phyloP scores from a whole-genome alignment of 2,888 invertebrate species.

The Limnephilus marmoratus region DNA sequence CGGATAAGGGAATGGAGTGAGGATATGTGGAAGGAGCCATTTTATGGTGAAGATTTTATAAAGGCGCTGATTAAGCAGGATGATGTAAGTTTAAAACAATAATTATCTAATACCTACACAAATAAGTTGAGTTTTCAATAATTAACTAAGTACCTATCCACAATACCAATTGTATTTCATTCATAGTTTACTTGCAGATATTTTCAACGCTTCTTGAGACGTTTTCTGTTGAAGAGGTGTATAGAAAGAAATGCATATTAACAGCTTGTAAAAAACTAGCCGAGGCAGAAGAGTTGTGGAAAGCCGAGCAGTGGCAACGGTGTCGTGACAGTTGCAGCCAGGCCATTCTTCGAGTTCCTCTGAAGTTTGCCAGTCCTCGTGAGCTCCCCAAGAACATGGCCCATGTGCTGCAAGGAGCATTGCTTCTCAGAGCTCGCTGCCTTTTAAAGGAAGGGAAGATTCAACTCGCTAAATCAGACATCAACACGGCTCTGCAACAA shows the following conservation, averaged over 20 bases:
- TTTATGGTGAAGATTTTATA: slow-evolving; percentile 53
- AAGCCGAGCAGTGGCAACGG: slow-evolving; percentile 20
- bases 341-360: slow-evolving; percentile 54
- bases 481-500: slow-evolving; percentile 32
- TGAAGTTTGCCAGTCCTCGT: slow-evolving; percentile 1
- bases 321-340: slow-evolving; percentile 38
- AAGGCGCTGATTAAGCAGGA: slow-evolving; percentile 45
- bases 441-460: slow-evolving; percentile 40
- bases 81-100: slow-evolving; percentile 47
- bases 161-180: neutral
- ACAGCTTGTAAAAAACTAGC: slow-evolving; percentile 16
- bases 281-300: slow-evolving; percentile 51
- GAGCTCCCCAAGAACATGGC: neutral
- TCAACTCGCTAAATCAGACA: slow-evolving; percentile 37
- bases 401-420: slow-evolving; percentile 30
- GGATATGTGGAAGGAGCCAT: slow-evolving; percentile 44
- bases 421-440: slow-evolving; percentile 47
- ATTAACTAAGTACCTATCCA: neutral
- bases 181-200: slow-evolving; percentile 46
- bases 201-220: slow-evolving; percentile 40
- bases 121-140: neutral
- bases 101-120: neutral
- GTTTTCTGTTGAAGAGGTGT: slow-evolving; percentile 55
- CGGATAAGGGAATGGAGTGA: slow-evolving; percentile 55
- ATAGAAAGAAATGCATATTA: slow-evolving; percentile 55